These are phyloP conservation scores for Cygnus buccinator DNA, from an alignment of 2,113 vertebrate species.

Conservation along the genomic window DNA sequence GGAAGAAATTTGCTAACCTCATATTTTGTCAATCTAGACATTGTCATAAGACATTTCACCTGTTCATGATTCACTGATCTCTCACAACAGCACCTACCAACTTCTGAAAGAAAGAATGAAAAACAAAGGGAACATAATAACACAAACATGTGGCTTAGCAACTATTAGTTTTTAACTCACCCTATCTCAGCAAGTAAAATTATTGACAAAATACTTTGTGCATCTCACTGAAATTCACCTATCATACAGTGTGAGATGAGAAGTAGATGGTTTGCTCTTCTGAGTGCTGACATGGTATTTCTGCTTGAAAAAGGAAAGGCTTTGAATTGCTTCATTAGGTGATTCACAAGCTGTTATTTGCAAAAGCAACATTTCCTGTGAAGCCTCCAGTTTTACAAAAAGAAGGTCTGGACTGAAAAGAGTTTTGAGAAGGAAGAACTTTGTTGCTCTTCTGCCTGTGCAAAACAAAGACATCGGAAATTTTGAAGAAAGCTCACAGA, in stretches of 20 bases:
- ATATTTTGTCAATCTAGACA: not conserved
- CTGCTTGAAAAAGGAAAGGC: not conserved
- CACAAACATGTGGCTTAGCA: not conserved
- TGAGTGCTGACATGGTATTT: not conserved
- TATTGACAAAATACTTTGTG: not conserved
- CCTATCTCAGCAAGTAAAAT: not conserved
- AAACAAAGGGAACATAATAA: not conserved
- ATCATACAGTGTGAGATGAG: not conserved
- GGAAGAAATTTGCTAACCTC: not conserved
- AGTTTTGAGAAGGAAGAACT: not conserved
- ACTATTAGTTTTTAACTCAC: not conserved
- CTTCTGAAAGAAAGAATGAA: not conserved
- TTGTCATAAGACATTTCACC: not conserved
- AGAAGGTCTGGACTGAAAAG: not conserved
- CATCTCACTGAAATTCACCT: not conserved
- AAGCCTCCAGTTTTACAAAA: not conserved
- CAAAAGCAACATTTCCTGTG: not conserved
- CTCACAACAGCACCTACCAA: not conserved
- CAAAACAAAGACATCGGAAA: not conserved
- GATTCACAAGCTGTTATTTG: not conserved
- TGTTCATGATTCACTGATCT: not conserved
- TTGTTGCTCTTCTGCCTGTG: not conserved
- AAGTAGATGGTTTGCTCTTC: not conserved
- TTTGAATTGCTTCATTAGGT: conserved; percentile 4
- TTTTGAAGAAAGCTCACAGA: not conserved